Evolutionary conservation across 2,113 vertebrate genomes (phyloP), one percentile per base, ranked within the genome.

Genomic region (Myocastor coypus): DNA sequence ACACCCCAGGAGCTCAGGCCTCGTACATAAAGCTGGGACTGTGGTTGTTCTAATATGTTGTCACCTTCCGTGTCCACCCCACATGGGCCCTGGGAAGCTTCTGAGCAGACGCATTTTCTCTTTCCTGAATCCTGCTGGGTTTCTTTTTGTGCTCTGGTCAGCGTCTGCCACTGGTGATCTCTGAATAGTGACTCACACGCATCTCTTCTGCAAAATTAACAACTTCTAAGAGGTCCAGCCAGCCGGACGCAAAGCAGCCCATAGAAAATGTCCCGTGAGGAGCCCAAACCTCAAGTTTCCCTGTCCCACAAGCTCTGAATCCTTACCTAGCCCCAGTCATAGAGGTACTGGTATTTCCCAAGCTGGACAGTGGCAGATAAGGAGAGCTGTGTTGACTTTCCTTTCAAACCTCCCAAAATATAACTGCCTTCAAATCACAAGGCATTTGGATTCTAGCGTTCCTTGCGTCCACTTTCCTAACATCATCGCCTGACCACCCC

Each of bases 1-100:
- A 81, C 8, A 46, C 69, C 78, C 30, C 19, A 69, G 93, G 91
- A 83, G 69, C 84, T 89, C 50, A 59, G 81, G 46, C 66, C 69
- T 90, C 75, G 24, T 1, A 55, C 64, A 46, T 52, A 91, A 88
- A 83, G 68, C 3, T n/a, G 75, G 57, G 28, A 20, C 22, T 83
- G 20, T n/a, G 63, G 64, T 42, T 84, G 59, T 75, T 61, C 30
- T n/a, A 68, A 86, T 81, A 52, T 30, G 83, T 46, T 81, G 37
- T 46, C 28, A n/a, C 66, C 12, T 73, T 64, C 63, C 30, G 30
- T 75, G 22, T 93, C 61, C 40, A 20, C 26, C 34, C 61, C 77
- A 0, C 24, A 0, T 46, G 16, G 13, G 59, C 68, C 3, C 0
- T 75, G 63, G 24, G 83, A 64, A 19, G 34, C 46, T 52, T 34